Percentiles rank a stretch among this genome's conserved stretches.
phyloP scores from a whole-genome alignment of 2,113 vertebrate species.

The Dendrocopos noguchii region DNA sequence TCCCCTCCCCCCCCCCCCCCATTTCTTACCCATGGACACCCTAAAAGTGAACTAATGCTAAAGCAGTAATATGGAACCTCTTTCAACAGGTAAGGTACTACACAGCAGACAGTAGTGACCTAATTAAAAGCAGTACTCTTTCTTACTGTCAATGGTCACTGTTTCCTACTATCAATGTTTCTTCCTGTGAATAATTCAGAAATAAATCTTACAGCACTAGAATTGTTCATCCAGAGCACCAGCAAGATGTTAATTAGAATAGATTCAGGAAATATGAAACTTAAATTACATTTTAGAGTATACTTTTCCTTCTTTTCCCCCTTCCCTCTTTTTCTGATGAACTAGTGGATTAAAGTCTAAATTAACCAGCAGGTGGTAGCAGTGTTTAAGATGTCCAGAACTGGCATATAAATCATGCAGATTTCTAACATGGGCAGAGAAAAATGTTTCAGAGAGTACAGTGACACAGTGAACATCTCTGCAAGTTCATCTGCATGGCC shows the following conservation, averaged over 20 bases:
- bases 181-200: not conserved
- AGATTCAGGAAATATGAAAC: not conserved
- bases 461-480: not conserved
- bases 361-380: constrained; percentile 66
- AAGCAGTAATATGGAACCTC: not conserved
- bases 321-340: not conserved
- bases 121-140: not conserved
- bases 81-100: not conserved
- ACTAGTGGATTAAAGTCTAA: not conserved
- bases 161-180: not conserved
- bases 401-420: not conserved
- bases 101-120: not conserved
- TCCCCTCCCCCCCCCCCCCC: not conserved
- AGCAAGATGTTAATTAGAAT: not conserved
- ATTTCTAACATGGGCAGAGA: not conserved
- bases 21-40: not conserved
- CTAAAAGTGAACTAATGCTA: not conserved
- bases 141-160: not conserved
- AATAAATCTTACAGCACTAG: not conserved
- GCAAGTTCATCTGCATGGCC: not conserved
- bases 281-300: not conserved
- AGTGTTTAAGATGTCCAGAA: constrained; percentile 39
- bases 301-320: not conserved
- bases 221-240: not conserved
- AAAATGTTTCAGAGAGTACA: not conserved